Conservation (phyloP, 2,888 invertebrate genomes). For the Chalcis sispes region DNA sequence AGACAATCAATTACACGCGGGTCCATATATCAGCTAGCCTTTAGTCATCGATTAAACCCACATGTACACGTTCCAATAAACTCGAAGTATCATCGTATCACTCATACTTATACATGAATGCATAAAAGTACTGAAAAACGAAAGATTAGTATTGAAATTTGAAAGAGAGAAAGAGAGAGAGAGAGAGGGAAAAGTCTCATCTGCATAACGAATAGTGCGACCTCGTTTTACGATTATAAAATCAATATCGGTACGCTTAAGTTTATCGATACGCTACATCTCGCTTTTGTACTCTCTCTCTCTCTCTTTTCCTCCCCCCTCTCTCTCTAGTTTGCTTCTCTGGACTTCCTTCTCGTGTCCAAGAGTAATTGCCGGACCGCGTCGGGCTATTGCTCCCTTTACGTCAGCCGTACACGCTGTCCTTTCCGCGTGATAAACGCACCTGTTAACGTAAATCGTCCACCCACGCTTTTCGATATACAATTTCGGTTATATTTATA, state of each 20-base stretch:
- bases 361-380: constrained; percentile 42
- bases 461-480: no score
- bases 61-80: no score
- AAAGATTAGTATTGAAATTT: no score
- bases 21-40: no score
- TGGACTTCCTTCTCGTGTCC: constrained; percentile 34
- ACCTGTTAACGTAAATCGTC: constrained; percentile 45
- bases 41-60: no score
- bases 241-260: constrained; percentile 68
- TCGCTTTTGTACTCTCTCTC: constrained; percentile 40
- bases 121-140: no score
- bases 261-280: constrained; percentile 69
- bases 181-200: no score
- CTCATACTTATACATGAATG: no score
- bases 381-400: constrained; percentile 46
- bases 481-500: no score
- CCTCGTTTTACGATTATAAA: constrained; percentile 69
- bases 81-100: no score
- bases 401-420: constrained; percentile 27
- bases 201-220: constrained; percentile 52
- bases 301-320: constrained; percentile 16
- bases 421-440: constrained; percentile 35
- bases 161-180: no score
- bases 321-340: constrained; percentile 7
- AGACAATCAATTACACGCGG: no score